Evolutionary conservation across 2,797 vertebrate genomes (phyloP), one percentile per base, ranked within the genome.

Genomic region (Pseudopleuronectes americanus): DNA sequence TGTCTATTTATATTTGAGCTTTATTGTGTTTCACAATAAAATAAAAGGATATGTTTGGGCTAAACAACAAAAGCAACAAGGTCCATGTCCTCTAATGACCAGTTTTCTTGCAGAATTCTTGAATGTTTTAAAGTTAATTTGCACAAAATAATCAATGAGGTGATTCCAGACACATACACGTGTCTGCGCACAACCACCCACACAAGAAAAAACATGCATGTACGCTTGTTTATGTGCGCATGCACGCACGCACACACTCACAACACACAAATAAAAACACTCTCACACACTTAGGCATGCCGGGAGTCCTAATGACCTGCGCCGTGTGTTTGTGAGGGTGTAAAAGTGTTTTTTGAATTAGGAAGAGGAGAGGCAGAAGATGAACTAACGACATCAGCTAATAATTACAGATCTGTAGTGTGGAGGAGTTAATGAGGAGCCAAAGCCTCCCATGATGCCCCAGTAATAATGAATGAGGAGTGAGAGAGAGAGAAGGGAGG

Each of bases 371-470:
- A 87, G 83, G 83, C 79, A 80, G 84, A 82, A 80, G 87, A 92
- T 89, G 86, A 91, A 87, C 88, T 90, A 92, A 90, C 87, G 85
- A 90, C 86, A 88, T 88, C 87, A 88, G 84, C 89, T 89, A 89
- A 92, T 93, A 92, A 94, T 93, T 91, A 93, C 90, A 93, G 90
- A 92, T 91, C 91, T 88, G 91, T 86, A 81, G 85, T 69, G 84
- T 90, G 85, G 88, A 90, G 82, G 89, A 90, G 88, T 92, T 93
- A 92, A 94, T 92, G 90, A 92, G 92, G 85, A 91, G 89, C 88
- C 87, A 89, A 89, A 86, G 80, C 87, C 90, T 92, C 91, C 92
- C 89, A 89, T 90, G 90, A 92, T 93, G 88, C 89, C 88, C 72
- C 68, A 82, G 87, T 89, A 91, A 92, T 92, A 90, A 92, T 89